These are phyloP conservation scores for Drosophila nannoptera DNA, from an alignment of 1,140 invertebrate species.

Conservation along the genomic window DNA sequence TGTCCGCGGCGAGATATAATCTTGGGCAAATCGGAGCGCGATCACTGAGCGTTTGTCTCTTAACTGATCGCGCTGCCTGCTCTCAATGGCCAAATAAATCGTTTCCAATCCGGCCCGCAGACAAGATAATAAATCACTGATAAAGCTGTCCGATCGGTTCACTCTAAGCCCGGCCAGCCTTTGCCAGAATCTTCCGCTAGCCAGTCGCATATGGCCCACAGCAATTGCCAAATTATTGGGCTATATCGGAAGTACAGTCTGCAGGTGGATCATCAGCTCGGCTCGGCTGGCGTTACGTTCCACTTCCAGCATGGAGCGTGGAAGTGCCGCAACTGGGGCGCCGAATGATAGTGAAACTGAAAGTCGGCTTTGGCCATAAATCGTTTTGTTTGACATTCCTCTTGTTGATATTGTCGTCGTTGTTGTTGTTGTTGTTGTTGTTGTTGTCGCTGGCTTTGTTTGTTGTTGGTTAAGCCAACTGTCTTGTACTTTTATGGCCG, in stretches of 20 bases:
- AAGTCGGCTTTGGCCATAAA: conserved; percentile 18
- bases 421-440: conserved; percentile 25
- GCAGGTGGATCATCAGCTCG: not conserved
- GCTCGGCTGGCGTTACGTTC: no score
- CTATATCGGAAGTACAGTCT: not conserved
- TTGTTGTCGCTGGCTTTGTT: conserved; percentile 29
- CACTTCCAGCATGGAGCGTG: no score
- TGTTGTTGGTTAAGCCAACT: conserved; percentile 66
- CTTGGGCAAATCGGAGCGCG: not conserved
- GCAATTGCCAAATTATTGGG: no score
- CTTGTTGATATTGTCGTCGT: not conserved
- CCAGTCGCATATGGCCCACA: no score
- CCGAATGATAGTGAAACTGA: conserved; percentile 3
- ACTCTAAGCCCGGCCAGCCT: not conserved
- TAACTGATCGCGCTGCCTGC: not conserved
- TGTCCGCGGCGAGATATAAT: not conserved
- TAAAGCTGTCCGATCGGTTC: conserved; percentile 3
- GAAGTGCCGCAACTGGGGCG: no score
- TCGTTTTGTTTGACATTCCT: conserved; percentile 21
- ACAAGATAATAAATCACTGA: not conserved
- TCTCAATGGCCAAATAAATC: conserved; percentile 2
- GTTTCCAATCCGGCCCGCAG: not conserved
- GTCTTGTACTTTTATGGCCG: conserved; percentile 77
- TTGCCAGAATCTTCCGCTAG: no score
- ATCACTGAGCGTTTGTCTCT: conserved; percentile 1